Evolutionary conservation across 2,888 invertebrate genomes (phyloP), one percentile per base, ranked within the genome.

Genomic region (Synanthedon vespiformis): DNA sequence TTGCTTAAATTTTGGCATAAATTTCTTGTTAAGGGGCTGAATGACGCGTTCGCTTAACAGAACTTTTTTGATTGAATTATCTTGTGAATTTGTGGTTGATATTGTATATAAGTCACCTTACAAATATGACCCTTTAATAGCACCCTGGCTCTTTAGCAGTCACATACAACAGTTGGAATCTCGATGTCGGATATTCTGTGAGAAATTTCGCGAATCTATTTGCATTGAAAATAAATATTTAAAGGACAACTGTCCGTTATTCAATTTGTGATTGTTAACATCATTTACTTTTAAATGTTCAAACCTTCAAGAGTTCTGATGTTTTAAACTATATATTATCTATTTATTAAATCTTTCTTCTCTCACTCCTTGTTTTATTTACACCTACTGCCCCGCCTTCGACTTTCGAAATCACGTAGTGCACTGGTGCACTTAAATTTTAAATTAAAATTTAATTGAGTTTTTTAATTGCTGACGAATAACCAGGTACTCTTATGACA

Each of bases 331-430:
- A 77, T 80, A 80, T 73, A 72, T 72, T 80, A 83, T 79, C 81
- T 85, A 87, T 84, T 85, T 86, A 87, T 84, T 87, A 87, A 86
- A 86, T 80, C 79, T 82, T 83, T 84, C 85, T 85, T 84, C 85
- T 86, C 86, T 84, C 78, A 66, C 60, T 56, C 56, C 63, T 58
- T 53, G 72, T 80, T 82, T 77, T 65, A 34, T 34, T 79, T 79
- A 76, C 62, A 47, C 14, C 22, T 54, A 51, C 40, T 16, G 27
- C 8, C n/a, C 6, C 13, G 34, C 40, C 16, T 41, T 10, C 10
- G 34, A 10, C 34, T 34, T 34, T n/a, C n/a, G n/a, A n/a, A n/a
- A n/a, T n/a, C n/a, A n/a, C n/a, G n/a, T n/a, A n/a, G n/a, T n/a
- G n/a, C n/a, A n/a, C n/a, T n/a, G n/a, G n/a, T n/a, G n/a, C n/a